phyloP scores from a whole-genome alignment of 2,797 vertebrate genomes.

The Borostomias antarcticus region DNA sequence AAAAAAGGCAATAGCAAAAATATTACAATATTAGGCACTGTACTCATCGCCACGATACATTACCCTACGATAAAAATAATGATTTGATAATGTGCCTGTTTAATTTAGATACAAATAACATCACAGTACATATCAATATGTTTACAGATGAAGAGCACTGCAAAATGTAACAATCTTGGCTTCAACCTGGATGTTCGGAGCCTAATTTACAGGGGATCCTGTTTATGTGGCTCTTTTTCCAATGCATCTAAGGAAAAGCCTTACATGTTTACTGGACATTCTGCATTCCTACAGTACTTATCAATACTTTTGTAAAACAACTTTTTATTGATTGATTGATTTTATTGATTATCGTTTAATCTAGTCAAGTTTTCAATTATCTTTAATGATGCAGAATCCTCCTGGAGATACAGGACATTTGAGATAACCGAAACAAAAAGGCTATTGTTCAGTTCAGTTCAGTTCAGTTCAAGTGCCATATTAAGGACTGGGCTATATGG shows the following conservation, averaged over 20 bases:
- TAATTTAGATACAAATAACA: constrained; percentile 56
- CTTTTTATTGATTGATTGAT: constrained; percentile 68
- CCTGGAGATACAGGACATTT: constrained; percentile 24
- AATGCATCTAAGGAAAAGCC: constrained; percentile 54
- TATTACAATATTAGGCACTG: constrained; percentile 34
- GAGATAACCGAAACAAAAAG: constrained; percentile 48
- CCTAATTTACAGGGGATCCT: constrained; percentile 47
- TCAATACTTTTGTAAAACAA: constrained; percentile 63
- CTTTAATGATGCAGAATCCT: constrained; percentile 56
- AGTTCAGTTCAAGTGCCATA: constrained; percentile 30
- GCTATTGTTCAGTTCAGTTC: neutral
- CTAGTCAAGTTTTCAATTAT: constrained; percentile 46
- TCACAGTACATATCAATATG: constrained; percentile 69
- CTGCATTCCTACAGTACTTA: constrained; percentile 71
- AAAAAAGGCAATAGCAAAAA: constrained; percentile 41
- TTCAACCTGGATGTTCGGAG: constrained; percentile 53
- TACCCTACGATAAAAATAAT: constrained; percentile 31
- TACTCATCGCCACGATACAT: constrained; percentile 12
- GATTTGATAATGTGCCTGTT: constrained; percentile 46
- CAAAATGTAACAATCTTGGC: constrained; percentile 55
- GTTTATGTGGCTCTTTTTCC: constrained; percentile 52
- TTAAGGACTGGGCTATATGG: constrained; percentile 8
- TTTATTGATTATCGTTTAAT: constrained; percentile 26
- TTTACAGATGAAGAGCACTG: constrained; percentile 72
- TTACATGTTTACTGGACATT: constrained; percentile 71